These are phyloP conservation scores for Hanleya hanleyi DNA, from an alignment of 2,888 invertebrate species.

Conservation along the genomic window DNA sequence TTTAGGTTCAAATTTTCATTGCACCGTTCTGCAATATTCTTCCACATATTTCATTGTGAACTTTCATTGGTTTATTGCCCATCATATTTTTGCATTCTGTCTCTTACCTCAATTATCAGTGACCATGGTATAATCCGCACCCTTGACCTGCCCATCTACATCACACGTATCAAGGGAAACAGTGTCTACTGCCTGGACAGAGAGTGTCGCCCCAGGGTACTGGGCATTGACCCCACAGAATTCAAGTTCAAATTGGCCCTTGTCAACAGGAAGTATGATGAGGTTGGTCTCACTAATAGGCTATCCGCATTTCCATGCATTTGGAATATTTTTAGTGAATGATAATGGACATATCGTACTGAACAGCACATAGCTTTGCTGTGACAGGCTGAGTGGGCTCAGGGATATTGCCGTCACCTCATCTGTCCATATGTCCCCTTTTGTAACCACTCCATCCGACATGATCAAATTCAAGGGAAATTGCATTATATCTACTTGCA, in stretches of 20 bases:
- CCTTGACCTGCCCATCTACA: conserved; percentile 96
- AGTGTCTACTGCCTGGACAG: conserved; percentile 93
- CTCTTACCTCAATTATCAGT: conserved; percentile 73
- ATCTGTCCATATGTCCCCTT: no score
- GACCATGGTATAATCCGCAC: conserved; percentile 99
- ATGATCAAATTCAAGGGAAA: no score
- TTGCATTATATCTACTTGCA: no score
- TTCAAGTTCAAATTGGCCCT: conserved; percentile 98
- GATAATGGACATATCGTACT: no score
- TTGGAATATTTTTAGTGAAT: no score
- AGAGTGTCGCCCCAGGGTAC: conserved; percentile 90
- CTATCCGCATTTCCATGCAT: no score
- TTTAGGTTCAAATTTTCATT: not conserved
- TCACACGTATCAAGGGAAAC: conserved; percentile 91
- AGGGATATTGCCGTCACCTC: no score
- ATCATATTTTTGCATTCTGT: conserved; percentile 10
- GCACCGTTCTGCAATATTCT: no score
- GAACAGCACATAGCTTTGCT: no score
- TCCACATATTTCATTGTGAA: not conserved
- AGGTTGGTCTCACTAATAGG: conserved; percentile 65
- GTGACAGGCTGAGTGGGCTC: no score
- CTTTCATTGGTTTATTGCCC: not conserved
- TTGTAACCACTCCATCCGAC: no score
- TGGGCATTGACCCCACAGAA: conserved; percentile 97
- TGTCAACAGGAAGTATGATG: conserved; percentile 83